A percentile compares a stretch with the other conserved stretches of the same genome.
These are phyloP conservation scores for Silurus asotus DNA, from an alignment of 2,113 vertebrate species.

Conservation along the genomic window DNA sequence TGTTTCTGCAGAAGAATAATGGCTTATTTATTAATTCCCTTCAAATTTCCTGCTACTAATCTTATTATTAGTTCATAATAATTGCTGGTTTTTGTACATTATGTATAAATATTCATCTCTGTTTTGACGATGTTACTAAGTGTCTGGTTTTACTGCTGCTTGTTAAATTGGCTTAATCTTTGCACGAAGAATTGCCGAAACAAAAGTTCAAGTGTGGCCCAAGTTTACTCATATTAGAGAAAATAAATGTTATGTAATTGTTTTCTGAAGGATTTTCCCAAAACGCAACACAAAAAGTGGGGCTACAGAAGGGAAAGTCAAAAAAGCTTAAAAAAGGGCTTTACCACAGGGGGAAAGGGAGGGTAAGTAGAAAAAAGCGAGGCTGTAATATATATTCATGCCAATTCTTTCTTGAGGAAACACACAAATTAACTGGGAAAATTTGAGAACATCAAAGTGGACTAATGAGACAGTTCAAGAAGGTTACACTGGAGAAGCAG, in stretches of 20 bases:
- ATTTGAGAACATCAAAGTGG: not conserved
- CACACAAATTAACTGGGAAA: not conserved
- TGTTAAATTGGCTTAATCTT: not conserved
- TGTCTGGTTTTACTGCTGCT: not conserved
- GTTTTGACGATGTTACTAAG: not conserved
- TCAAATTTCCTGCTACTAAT: not conserved
- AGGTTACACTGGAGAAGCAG: slow-evolving; percentile 7
- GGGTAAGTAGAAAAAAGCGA: not conserved
- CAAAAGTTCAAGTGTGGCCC: not conserved
- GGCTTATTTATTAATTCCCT: not conserved
- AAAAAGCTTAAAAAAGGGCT: not conserved
- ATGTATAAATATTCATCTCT: not conserved
- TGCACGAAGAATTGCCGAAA: not conserved
- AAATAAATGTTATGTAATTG: not conserved
- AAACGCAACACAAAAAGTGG: not conserved
- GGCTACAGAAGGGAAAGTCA: not conserved
- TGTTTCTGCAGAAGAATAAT: not conserved
- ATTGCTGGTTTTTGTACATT: not conserved
- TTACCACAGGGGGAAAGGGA: not conserved
- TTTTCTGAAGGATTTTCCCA: not conserved
- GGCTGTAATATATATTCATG: slow-evolving; percentile 10
- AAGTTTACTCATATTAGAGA: not conserved
- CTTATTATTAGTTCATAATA: not conserved
- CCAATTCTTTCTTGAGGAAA: not conserved
- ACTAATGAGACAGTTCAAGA: not conserved